Evolutionary conservation across 2,888 invertebrate genomes (phyloP).

Genomic region (Tetanocera ferruginea): DNA sequence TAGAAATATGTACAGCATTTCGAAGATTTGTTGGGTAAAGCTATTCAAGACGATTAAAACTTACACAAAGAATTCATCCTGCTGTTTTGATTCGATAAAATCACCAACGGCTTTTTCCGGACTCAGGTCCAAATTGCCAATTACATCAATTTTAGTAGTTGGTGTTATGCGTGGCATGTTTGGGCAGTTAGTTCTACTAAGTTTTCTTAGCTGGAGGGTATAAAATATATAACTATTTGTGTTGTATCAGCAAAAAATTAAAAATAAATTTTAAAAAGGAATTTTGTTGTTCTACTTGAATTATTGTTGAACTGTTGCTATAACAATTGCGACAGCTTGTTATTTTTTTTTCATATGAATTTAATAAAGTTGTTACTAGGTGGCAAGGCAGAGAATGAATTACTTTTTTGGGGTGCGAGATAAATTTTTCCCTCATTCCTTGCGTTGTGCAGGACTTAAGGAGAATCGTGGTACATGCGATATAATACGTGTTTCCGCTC

Average conservation of each 20-base stretch:
- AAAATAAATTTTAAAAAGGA: background rate
- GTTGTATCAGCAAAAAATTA: background rate
- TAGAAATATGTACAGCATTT: background rate
- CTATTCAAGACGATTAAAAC: constrained; percentile 28
- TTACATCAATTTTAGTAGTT: constrained; percentile 64
- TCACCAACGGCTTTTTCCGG: constrained; percentile 65
- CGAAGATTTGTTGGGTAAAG: background rate
- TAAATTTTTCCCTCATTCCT: too few species aligned
- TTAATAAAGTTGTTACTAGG: too few species aligned
- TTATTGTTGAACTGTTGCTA: constrained; percentile 22
- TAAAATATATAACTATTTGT: too few species aligned
- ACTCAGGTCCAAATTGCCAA: constrained; percentile 64
- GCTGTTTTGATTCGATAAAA: constrained; percentile 63
- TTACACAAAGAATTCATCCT: constrained; percentile 65
- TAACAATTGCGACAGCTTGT: background rate
- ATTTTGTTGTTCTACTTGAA: background rate
- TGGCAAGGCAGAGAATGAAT: too few species aligned
- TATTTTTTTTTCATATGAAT: background rate
- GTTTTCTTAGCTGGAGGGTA: background rate
- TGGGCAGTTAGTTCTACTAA: background rate
- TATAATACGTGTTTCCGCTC: too few species aligned
- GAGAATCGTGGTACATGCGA: too few species aligned
- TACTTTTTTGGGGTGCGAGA: too few species aligned
- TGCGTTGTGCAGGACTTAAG: too few species aligned
- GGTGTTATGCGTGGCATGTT: constrained; percentile 66